Conservation (phyloP, 64 coral and sea anemone species). For the Montipora efflorescens region DNA sequence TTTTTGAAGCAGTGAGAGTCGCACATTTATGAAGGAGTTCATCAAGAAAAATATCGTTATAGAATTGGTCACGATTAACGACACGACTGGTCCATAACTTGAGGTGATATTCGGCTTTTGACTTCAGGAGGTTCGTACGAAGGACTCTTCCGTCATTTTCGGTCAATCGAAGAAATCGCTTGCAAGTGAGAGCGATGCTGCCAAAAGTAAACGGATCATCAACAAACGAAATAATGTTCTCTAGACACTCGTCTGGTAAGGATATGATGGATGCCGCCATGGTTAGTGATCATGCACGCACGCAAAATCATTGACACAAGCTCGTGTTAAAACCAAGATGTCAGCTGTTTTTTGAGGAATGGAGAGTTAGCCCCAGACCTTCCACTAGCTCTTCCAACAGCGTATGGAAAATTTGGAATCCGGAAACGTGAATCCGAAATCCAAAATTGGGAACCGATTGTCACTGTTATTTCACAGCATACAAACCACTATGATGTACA, state of each 20-base stretch:
- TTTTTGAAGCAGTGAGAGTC: not conserved
- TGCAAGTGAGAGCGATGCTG: conserved; percentile 63
- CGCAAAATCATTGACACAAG: no score
- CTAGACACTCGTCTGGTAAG: conserved; percentile 58
- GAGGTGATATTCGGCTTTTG: conserved; percentile 65
- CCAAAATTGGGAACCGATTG: no score
- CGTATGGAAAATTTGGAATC: no score
- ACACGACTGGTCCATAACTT: not conserved
- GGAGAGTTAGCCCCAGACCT: no score
- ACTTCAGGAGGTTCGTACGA: conserved; percentile 18
- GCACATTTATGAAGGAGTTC: not conserved
- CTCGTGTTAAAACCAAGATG: no score
- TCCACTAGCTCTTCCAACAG: no score
- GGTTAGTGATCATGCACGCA: no score
- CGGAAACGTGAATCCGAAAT: no score
- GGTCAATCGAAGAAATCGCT: conserved; percentile 38
- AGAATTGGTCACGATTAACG: not conserved
- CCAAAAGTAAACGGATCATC: conserved; percentile 7
- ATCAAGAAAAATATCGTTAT: not conserved
- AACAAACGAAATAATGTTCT: conserved; percentile 32
- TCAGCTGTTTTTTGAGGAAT: no score
- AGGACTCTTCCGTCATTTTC: not conserved
- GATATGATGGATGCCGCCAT: conserved; percentile 30
- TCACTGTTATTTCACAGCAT: no score
- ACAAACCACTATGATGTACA: no score